These are phyloP conservation scores for Drosophila peninsularis DNA, from an alignment of 2,888 invertebrate species.

Conservation along the genomic window DNA sequence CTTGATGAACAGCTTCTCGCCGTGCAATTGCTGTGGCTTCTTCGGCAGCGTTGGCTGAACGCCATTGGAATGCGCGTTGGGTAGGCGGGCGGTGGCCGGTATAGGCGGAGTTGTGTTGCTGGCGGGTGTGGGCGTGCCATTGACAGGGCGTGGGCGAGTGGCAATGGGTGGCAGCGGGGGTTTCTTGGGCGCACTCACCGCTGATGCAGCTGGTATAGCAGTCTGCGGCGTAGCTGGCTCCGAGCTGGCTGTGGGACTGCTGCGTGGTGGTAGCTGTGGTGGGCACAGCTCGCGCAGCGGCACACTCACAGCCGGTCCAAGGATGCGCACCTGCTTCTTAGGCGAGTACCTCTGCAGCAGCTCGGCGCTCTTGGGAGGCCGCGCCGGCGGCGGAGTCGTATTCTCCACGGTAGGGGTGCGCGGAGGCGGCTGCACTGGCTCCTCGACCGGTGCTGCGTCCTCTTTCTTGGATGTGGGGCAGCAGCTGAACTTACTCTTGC, in stretches of 20 bases:
- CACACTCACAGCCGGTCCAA: slow-evolving; percentile 36
- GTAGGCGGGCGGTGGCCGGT: slow-evolving; percentile 69
- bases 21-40: slow-evolving; percentile 67
- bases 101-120: slow-evolving; percentile 62
- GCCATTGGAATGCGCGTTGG: slow-evolving; percentile 80
- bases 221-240: slow-evolving; percentile 52
- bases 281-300: slow-evolving; percentile 55
- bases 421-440: slow-evolving; percentile 85
- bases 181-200: slow-evolving; percentile 87
- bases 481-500: slow-evolving; percentile 90
- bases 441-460: slow-evolving; percentile 63
- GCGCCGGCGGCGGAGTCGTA: slow-evolving; percentile 88
- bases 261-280: slow-evolving; percentile 82
- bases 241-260: slow-evolving; percentile 54
- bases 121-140: slow-evolving; percentile 66
- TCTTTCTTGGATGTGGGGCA: slow-evolving; percentile 88
- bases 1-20: slow-evolving; percentile 84
- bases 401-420: slow-evolving; percentile 86
- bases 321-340: slow-evolving; percentile 73
- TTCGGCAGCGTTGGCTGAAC: slow-evolving; percentile 71
- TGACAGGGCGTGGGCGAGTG: slow-evolving; percentile 84
- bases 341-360: slow-evolving; percentile 83
- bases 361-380: slow-evolving; percentile 88
- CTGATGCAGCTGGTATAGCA: slow-evolving; percentile 27
- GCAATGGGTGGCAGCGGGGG: slow-evolving; percentile 90